Base-by-base conservation (phyloP, 2,888 invertebrate species). In the Pyralis farinalis region DNA sequence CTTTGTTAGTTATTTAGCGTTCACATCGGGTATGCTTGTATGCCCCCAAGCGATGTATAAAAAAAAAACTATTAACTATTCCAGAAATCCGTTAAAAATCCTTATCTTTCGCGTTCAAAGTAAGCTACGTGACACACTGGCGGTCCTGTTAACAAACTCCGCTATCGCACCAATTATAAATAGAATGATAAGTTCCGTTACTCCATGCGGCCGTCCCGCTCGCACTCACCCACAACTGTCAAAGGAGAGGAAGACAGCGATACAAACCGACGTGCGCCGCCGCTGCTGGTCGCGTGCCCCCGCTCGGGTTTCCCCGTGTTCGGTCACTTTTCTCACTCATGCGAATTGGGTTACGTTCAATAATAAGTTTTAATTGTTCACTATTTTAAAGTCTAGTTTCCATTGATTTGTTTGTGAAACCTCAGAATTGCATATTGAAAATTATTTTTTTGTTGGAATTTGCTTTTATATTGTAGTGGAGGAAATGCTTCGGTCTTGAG, bases 141-240 rank as follows among this genome's bases (percentile, higher is more conserved):
- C 50, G 44, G 61, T 73, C 66, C 71, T 74, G 72, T 73, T 74
- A 66, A 68, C 53, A 42, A 50, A 53, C 63, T 16, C 58, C 64
- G 12, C 16, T 39, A 39, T 33, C 60, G 67, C 51, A 57, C 68
- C 70, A 78, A 79, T 81, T 83, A 83, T 82, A 79, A 78, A 79
- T 75, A 83, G 71, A 61, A 65, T 71, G 74, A 81, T 78, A 78
- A 70, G 71, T 78, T 65, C 82, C 71, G 79, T 82, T 82, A 78
- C 62, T 53, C 58, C 46, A 44, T 46, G 36, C 30, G 11, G 30
- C 55, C 37, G 40, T 69, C 66, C 54, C 57, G 43, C 34, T 71
- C 64, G 29, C 56, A 44, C 64, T 40, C 37, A 25, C 12, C 22
- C 33, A 31, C 12, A 34, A 43, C 22, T 32, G 34, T 40, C 12